A percentile compares a stretch with the other conserved stretches of the same genome.
These are phyloP conservation scores for Ichneumoninae sp. DNA, from an alignment of 2,888 invertebrate species.

Conservation along the genomic window DNA sequence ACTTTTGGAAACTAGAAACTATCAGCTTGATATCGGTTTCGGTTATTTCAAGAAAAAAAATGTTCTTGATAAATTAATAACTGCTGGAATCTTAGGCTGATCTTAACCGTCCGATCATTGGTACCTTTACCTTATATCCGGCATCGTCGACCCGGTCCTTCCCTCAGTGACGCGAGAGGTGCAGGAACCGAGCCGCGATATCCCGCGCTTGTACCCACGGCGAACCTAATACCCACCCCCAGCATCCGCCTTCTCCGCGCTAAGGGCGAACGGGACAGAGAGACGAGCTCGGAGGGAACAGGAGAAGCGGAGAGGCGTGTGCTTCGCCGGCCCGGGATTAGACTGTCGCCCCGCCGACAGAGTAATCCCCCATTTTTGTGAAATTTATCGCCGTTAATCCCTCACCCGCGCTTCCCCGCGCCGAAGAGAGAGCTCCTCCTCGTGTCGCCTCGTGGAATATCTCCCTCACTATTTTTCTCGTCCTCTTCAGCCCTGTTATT, in stretches of 20 bases:
- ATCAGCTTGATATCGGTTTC: neutral
- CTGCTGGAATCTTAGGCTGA: too few species aligned
- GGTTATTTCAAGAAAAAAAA: neutral
- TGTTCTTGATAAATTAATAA: too few species aligned
- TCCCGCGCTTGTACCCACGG: conserved; percentile 46
- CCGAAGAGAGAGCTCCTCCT: conserved; percentile 70
- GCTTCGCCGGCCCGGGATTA: conserved; percentile 80
- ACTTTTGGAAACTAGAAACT: neutral
- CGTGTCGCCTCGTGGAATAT: conserved; percentile 58
- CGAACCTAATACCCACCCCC: conserved; percentile 59
- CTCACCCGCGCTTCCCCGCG: conserved; percentile 76
- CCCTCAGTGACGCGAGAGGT: conserved; percentile 27
- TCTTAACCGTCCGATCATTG: too few species aligned
- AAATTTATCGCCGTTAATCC: conserved; percentile 85
- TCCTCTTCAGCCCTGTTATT: conserved; percentile 62
- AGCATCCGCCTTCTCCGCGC: conserved; percentile 45
- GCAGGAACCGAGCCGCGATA: conserved; percentile 43
- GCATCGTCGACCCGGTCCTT: conserved; percentile 40
- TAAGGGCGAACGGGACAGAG: conserved; percentile 38
- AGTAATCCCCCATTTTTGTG: conserved; percentile 84
- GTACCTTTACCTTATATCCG: conserved; percentile 46
- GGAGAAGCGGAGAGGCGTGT: conserved; percentile 63
- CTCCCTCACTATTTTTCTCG: conserved; percentile 68
- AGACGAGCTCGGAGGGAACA: conserved; percentile 24
- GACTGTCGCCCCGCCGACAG: conserved; percentile 83